Evolutionary conservation across 2,888 invertebrate species (phyloP).

Genomic region (Cantharis nigra): DNA sequence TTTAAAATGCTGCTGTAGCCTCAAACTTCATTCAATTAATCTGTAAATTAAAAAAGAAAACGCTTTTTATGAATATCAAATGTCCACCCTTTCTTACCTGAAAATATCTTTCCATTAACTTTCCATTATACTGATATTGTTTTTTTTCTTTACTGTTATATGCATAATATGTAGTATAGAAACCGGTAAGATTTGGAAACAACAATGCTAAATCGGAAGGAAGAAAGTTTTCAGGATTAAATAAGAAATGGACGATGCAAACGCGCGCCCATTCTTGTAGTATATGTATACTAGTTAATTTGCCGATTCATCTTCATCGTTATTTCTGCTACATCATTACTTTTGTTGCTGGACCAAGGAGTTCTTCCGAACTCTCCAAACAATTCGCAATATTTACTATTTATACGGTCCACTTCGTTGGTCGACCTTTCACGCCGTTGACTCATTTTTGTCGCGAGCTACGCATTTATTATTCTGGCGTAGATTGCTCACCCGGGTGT

Average conservation of each 20-base stretch:
- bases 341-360: slow-evolving; percentile 17
- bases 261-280: slow-evolving; percentile 12
- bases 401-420: slow-evolving; percentile 22
- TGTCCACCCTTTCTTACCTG: neutral
- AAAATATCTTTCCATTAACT: neutral
- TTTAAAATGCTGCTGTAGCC: no score
- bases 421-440: slow-evolving; percentile 33
- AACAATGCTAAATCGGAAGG: neutral
- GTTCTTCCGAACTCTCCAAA: neutral
- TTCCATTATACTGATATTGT: neutral
- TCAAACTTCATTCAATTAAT: no score
- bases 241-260: slow-evolving; percentile 25
- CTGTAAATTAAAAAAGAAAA: no score
- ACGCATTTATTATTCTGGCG: slow-evolving; percentile 43
- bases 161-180: neutral
- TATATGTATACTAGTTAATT: slow-evolving; percentile 13
- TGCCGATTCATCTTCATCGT: slow-evolving; percentile 30
- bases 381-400: slow-evolving; percentile 12
- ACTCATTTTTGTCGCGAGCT: slow-evolving; percentile 40
- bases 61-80: neutral
- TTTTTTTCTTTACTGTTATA: neutral
- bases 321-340: slow-evolving; percentile 29
- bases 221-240: slow-evolving; percentile 15
- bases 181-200: neutral
- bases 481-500: slow-evolving; percentile 45